A percentile compares a stretch with the other conserved stretches of the same genome.
phyloP scores from a whole-genome alignment of 2,888 invertebrate genomes.

The Itoplectis maculator region DNA sequence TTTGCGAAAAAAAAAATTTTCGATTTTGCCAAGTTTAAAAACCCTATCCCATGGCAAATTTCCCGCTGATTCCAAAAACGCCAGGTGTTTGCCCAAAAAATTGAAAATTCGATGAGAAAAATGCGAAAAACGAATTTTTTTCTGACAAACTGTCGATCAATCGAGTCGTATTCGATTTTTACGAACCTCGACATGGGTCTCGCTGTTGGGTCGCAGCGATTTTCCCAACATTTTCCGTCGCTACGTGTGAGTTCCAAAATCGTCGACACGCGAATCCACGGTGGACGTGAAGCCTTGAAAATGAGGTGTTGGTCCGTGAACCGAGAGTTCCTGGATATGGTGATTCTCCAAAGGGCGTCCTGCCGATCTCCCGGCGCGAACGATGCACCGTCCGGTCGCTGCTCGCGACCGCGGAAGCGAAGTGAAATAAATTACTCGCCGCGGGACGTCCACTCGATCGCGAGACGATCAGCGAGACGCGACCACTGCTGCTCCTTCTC shows the following conservation, averaged over 20 bases:
- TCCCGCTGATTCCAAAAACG: constrained; percentile 58
- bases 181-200: constrained; percentile 68
- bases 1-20: background rate
- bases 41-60: background rate
- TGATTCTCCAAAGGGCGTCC: constrained; percentile 65
- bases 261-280: constrained; percentile 19
- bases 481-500: background rate
- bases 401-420: constrained; percentile 83
- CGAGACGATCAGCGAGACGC: constrained; percentile 11
- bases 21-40: background rate
- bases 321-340: constrained; percentile 50
- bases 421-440: constrained; percentile 81
- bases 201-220: constrained; percentile 74
- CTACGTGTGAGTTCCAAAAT: constrained; percentile 69
- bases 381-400: constrained; percentile 72
- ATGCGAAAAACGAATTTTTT: no score
- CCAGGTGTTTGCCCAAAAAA: no score
- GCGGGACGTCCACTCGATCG: constrained; percentile 21
- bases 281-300: constrained; percentile 29
- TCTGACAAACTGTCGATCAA: no score
- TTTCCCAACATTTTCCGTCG: constrained; percentile 81
- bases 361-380: constrained; percentile 74
- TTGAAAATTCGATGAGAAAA: no score
- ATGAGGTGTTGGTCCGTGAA: constrained; percentile 56
- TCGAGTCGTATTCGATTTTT: no score